Conservation (phyloP, 1,140 invertebrate species). For the Globodera ellingtonae region DNA sequence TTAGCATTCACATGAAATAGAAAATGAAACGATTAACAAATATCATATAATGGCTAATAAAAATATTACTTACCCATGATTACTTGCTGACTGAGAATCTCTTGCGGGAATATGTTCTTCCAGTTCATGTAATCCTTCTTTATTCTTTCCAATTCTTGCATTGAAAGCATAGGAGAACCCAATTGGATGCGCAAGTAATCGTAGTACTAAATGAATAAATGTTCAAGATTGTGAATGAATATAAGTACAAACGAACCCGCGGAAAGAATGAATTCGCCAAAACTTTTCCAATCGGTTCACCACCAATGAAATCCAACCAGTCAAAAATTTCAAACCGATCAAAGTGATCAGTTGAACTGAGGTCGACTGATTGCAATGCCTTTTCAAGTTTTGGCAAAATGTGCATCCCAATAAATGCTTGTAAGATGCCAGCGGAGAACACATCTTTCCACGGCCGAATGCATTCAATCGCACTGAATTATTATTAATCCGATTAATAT, state of each 20-base stretch:
- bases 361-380: slow-evolving; percentile 30
- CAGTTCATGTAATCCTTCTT: slow-evolving; percentile 52
- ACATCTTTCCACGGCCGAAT: slow-evolving; percentile 87
- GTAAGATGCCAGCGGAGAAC: slow-evolving; percentile 70
- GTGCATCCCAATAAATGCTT: slow-evolving; percentile 53
- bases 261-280: slow-evolving; percentile 56
- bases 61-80: slow-evolving; percentile 41
- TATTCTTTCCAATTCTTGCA: slow-evolving; percentile 39
- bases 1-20: neutral
- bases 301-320: slow-evolving; percentile 51
- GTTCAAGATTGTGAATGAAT: neutral
- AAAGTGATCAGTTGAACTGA: slow-evolving; percentile 34
- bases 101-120: slow-evolving; percentile 45
- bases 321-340: slow-evolving; percentile 45
- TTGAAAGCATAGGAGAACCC: slow-evolving; percentile 29
- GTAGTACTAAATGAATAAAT: slow-evolving; percentile 49
- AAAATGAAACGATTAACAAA: slow-evolving; percentile 4
- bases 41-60: neutral
- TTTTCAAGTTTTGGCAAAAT: slow-evolving; percentile 59
- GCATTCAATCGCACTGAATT: slow-evolving; percentile 86
- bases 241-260: slow-evolving; percentile 38
- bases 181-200: slow-evolving; percentile 45
- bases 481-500: slow-evolving; percentile 72
- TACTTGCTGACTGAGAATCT: slow-evolving; percentile 31
- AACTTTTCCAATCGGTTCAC: slow-evolving; percentile 52